Evolutionary conservation across 1,140 invertebrate species (phyloP), one percentile per base, ranked within the genome.

Genomic region (Bombus vancouverensis): DNA sequence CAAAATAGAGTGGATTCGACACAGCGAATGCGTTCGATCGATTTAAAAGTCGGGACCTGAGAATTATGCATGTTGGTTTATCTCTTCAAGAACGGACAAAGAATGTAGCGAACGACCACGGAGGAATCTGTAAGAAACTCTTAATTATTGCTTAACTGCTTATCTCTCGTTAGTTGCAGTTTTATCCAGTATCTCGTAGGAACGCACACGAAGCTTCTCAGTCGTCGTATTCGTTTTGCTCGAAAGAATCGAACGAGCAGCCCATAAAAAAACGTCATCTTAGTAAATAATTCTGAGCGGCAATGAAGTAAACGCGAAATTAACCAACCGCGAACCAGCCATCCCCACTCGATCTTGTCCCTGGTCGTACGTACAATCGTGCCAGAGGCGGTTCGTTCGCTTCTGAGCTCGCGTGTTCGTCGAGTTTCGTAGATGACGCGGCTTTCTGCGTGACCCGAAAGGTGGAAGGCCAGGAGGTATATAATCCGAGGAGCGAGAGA

Each of bases 391-490:
- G 42, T 44, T 78, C 53, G 37, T 76, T 66, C 5, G 59, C 9
- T 47, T 77, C 57, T 22, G 82, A 71, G 44, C 10, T 84, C 74
- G 73, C 37, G 62, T 34, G 28, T 12, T 28, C 42, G 25, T 34
- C 42, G 28, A 72, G 47, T 53, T 53, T 53, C 47, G 6, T 53
- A 22, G 18, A 53, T 44, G 42, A 47, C 70, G 84, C 70, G 42
- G 57, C 18, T n/a, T 12, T 34, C 53, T 57, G 79, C 18, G 47
- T 68, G 62, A 74, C 79, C 47, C 71, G 32, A 75, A 77, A 59
- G 62, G 71, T 81, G 79, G 79, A 85, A 81, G 78, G 78, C 71
- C 84, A 75, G 62, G 37, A 70, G 72, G 37, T 70, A 42, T 25
- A 28, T 28, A 39, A 39, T 42, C 57, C 71, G 75, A 62, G 28